Percentiles rank a stretch among this genome's conserved stretches.
Conservation (phyloP, 2,797 vertebrate genomes). For the Takifugu ocellatus region DNA sequence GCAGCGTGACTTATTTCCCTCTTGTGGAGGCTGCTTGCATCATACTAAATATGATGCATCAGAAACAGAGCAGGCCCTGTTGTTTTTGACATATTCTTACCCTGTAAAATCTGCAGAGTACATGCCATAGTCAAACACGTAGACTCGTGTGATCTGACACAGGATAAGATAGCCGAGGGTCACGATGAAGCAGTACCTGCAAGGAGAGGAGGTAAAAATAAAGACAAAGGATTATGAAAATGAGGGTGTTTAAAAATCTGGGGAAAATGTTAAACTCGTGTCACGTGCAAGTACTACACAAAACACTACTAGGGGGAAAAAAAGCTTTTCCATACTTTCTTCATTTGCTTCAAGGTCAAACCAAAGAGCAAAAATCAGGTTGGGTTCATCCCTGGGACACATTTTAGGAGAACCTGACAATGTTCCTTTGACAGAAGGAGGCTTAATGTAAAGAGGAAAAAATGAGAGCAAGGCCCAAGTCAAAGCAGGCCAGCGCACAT, state of each 20-base stretch:
- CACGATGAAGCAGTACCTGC: constrained; percentile 94
- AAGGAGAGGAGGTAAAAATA: constrained; percentile 1
- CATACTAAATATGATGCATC: background rate
- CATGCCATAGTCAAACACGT: constrained; percentile 98
- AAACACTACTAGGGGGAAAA: background rate
- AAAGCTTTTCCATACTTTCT: background rate
- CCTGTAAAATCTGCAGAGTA: constrained; percentile 99
- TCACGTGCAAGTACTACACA: background rate
- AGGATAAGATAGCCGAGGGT: constrained; percentile 95
- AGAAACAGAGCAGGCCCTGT: no score
- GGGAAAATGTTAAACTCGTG: background rate
- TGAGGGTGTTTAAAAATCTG: background rate
- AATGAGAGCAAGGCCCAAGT: constrained; percentile 33
- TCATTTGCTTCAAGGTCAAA: background rate
- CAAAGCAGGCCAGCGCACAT: constrained; percentile 29
- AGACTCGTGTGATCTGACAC: constrained; percentile 96
- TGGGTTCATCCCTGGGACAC: background rate
- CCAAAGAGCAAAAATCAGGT: no score
- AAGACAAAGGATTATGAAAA: background rate
- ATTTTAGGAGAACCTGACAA: constrained; percentile 6
- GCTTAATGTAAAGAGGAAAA: constrained; percentile 15
- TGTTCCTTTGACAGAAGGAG: constrained; percentile 31
- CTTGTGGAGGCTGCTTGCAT: constrained; percentile 6
- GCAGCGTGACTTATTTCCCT: constrained; percentile 25
- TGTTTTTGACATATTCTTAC: constrained; percentile 72